phyloP scores from a whole-genome alignment of 1,140 invertebrate genomes.

The Trichonephila inaurata region DNA sequence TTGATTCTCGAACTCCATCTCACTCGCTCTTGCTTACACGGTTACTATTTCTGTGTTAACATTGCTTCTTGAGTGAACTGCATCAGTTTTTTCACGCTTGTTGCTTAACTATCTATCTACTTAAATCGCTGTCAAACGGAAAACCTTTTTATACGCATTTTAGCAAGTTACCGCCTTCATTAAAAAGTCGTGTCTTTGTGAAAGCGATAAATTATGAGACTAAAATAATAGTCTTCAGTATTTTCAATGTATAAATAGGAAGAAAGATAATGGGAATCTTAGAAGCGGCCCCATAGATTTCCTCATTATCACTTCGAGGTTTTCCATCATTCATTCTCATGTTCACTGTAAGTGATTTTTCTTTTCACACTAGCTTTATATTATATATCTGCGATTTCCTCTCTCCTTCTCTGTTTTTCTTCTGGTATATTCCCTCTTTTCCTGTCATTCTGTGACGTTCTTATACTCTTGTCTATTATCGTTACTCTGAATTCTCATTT shows the following conservation, averaged over 20 bases:
- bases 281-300: background rate
- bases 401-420: background rate
- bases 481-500: too few species aligned
- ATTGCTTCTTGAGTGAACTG: background rate
- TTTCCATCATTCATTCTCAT: background rate
- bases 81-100: background rate
- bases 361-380: background rate
- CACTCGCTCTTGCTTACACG: background rate
- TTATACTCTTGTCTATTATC: background rate
- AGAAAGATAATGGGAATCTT: background rate
- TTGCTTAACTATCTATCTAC: conserved; percentile 13
- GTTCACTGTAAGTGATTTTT: background rate
- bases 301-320: background rate
- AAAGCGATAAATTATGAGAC: background rate
- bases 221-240: background rate
- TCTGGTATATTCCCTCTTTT: background rate
- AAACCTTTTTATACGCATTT: background rate
- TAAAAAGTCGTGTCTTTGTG: background rate
- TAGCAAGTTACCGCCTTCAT: background rate
- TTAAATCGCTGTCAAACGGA: background rate
- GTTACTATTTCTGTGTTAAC: conserved; percentile 10
- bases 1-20: conserved; percentile 23
- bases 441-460: background rate
- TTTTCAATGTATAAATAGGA: background rate
- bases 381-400: background rate